A percentile compares a stretch with the other conserved stretches of the same genome.
Evolutionary conservation across 1,140 invertebrate species (phyloP).

Genomic region (Drosophila sulfurigaster): DNA sequence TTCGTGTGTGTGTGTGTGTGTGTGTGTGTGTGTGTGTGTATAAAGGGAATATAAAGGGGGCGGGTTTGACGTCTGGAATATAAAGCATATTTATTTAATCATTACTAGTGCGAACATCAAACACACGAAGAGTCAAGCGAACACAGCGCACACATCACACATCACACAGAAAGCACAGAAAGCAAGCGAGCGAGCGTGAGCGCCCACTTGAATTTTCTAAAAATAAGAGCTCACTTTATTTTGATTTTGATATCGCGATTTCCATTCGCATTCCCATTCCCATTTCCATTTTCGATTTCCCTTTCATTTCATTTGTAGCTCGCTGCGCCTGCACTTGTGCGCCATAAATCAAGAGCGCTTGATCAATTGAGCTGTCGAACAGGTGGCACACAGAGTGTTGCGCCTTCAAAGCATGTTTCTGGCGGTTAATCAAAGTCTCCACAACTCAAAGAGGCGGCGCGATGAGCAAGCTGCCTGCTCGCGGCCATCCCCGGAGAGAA

Average conservation of each 20-base stretch:
- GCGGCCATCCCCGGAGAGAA: slow-evolving; percentile 17
- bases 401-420: slow-evolving; percentile 66
- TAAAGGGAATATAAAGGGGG: background rate
- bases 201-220: slow-evolving; percentile 45
- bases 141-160: slow-evolving; percentile 20
- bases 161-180: background rate
- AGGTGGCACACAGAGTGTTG: slow-evolving; percentile 13
- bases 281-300: slow-evolving; percentile 14
- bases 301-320: background rate
- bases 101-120: slow-evolving; percentile 10
- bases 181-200: slow-evolving; percentile 10
- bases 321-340: slow-evolving; percentile 44
- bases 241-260: slow-evolving; percentile 6
- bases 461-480: slow-evolving; percentile 6
- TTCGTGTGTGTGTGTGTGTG: slow-evolving; percentile 9
- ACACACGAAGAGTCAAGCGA: background rate
- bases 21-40: slow-evolving; percentile 1
- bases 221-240: slow-evolving; percentile 33
- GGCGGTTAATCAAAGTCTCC: slow-evolving; percentile 77
- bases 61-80: slow-evolving; percentile 22
- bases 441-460: slow-evolving; percentile 49
- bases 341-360: slow-evolving; percentile 58
- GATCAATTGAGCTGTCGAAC: slow-evolving; percentile 33
- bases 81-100: slow-evolving; percentile 19
- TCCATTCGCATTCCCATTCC: background rate